Percentiles rank a stretch among this genome's conserved stretches.
Evolutionary conservation across 2,113 vertebrate species (phyloP).

Genomic region (Amphilophus citrinellus): DNA sequence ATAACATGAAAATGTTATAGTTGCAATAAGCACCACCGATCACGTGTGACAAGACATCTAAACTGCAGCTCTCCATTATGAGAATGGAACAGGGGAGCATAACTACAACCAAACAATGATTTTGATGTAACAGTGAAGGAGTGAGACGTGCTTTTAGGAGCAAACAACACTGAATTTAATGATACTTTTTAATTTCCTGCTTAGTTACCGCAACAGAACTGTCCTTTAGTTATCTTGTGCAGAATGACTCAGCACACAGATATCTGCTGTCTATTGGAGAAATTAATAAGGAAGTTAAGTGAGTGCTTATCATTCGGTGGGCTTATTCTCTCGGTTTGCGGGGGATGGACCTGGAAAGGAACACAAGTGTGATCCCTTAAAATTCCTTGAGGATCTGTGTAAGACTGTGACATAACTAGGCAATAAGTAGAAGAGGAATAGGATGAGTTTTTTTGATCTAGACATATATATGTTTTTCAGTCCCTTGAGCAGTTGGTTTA

Average conservation of each 20-base stretch:
- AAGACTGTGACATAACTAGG: conserved; percentile 5
- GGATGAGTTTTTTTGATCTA: background rate
- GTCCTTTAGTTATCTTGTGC: background rate
- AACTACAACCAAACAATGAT: background rate
- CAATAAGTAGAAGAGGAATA: background rate
- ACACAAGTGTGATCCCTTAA: background rate
- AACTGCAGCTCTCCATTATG: background rate
- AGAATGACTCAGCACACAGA: conserved; percentile 21
- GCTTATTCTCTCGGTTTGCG: background rate
- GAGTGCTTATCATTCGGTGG: background rate
- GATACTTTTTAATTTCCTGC: conserved; percentile 8
- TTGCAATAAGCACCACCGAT: background rate
- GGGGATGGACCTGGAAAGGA: background rate
- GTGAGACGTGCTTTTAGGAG: too few species aligned
- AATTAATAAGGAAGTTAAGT: background rate
- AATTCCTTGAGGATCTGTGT: background rate
- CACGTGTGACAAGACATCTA: background rate
- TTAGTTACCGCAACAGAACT: background rate
- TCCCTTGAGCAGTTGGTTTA: background rate
- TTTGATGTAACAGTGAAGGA: too few species aligned
- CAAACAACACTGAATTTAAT: background rate
- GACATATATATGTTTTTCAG: background rate
- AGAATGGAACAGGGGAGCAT: background rate
- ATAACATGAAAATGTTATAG: too few species aligned
- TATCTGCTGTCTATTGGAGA: background rate